Conservation (phyloP, 2,888 invertebrate genomes). For the Horisme vitalbata region DNA sequence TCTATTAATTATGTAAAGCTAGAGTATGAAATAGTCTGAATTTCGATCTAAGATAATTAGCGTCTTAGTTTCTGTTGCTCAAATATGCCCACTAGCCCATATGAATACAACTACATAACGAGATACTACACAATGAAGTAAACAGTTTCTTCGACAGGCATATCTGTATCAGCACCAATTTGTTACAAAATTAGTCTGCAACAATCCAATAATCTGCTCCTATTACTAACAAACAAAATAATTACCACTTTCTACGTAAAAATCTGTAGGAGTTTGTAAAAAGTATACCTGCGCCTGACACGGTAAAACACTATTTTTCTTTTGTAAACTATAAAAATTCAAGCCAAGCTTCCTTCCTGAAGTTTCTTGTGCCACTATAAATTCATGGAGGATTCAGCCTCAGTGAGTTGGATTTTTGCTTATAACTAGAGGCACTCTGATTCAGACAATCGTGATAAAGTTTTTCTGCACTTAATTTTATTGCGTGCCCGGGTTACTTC, state of each 20-base stretch:
- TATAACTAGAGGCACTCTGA: constrained; percentile 34
- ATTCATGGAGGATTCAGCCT: constrained; percentile 48
- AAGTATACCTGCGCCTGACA: constrained; percentile 39
- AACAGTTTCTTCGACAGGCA: too few species aligned
- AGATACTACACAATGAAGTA: too few species aligned
- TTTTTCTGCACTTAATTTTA: constrained; percentile 48
- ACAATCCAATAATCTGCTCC: constrained; percentile 18
- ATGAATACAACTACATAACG: too few species aligned
- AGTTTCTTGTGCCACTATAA: constrained; percentile 53
- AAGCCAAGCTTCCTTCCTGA: constrained; percentile 47
- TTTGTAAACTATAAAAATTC: constrained; percentile 44
- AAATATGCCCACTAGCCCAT: too few species aligned
- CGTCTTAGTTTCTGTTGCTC: too few species aligned
- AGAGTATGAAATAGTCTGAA: too few species aligned
- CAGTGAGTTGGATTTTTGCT: constrained; percentile 43
- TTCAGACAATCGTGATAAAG: constrained; percentile 44
- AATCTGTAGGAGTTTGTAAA: constrained; percentile 17
- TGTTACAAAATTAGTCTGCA: too few species aligned
- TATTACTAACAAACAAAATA: constrained; percentile 16
- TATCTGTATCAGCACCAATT: too few species aligned
- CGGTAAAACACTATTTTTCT: constrained; percentile 43
- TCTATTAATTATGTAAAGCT: too few species aligned
- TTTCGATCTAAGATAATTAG: too few species aligned
- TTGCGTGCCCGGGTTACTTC: constrained; percentile 36
- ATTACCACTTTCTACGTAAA: constrained; percentile 18